These are phyloP conservation scores for Carterocephalus palaemon DNA, from an alignment of 2,888 invertebrate genomes.

Conservation along the genomic window DNA sequence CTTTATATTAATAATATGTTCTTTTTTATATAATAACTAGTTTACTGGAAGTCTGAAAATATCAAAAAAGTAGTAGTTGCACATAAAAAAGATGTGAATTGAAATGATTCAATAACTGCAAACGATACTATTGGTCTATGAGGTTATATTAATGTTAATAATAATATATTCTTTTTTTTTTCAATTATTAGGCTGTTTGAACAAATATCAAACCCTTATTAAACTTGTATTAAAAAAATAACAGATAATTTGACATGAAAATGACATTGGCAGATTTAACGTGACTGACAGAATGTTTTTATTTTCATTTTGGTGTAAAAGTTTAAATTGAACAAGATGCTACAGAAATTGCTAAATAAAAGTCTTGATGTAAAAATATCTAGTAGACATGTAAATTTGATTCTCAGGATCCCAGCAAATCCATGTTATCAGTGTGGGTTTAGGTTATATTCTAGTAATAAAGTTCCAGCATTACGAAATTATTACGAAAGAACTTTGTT, in stretches of 20 bases:
- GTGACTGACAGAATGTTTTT: constrained; percentile 34
- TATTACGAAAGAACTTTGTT: constrained; percentile 55
- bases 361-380: constrained; percentile 58
- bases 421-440: constrained; percentile 62
- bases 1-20: too few relatives aligned
- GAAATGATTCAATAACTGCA: too few relatives aligned
- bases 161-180: too few relatives aligned
- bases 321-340: constrained; percentile 50
- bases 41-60: too few relatives aligned
- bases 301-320: constrained; percentile 35
- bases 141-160: too few relatives aligned
- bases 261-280: constrained; percentile 6
- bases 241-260: constrained; percentile 3
- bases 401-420: constrained; percentile 45
- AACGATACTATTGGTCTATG: too few relatives aligned
- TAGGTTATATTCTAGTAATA: constrained; percentile 62
- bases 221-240: too few relatives aligned
- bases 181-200: too few relatives aligned
- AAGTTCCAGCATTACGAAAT: constrained; percentile 51
- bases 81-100: too few relatives aligned
- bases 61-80: too few relatives aligned
- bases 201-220: too few relatives aligned
- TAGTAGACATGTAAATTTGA: constrained; percentile 49
- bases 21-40: too few relatives aligned
- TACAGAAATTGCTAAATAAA: constrained; percentile 56